phyloP scores from a whole-genome alignment of 2,888 invertebrate species.

The Mycalesis mineus region DNA sequence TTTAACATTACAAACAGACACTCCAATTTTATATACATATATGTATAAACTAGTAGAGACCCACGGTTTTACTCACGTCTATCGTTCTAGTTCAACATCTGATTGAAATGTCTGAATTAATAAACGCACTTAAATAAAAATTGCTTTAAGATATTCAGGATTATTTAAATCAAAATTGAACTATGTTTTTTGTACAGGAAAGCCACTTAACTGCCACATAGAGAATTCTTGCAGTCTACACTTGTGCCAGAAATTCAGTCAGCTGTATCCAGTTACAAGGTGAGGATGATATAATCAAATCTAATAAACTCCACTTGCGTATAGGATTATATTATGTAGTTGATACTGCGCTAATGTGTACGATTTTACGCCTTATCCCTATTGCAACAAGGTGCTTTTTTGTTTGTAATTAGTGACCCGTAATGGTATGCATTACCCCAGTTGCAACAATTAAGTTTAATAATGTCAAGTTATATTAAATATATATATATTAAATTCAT shows the following conservation, averaged over 20 bases:
- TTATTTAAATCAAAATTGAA: background rate
- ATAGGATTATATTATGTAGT: conserved; percentile 4
- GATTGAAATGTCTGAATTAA: too few relatives aligned
- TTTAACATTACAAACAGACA: too few relatives aligned
- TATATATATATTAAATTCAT: too few relatives aligned
- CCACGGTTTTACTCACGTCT: too few relatives aligned
- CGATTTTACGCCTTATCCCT: background rate
- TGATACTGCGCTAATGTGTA: background rate
- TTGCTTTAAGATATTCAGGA: too few relatives aligned
- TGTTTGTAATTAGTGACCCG: background rate
- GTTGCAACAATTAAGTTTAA: background rate
- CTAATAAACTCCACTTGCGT: conserved; percentile 16
- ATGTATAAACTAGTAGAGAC: too few relatives aligned
- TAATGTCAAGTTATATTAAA: background rate
- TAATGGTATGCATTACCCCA: background rate
- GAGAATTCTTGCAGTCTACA: conserved; percentile 89
- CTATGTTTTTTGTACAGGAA: conserved; percentile 65
- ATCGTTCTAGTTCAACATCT: too few relatives aligned
- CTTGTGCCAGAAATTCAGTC: conserved; percentile 90
- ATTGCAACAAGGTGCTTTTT: background rate
- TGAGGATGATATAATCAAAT: conserved; percentile 40
- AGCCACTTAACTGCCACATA: conserved; percentile 80
- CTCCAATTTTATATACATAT: too few relatives aligned
- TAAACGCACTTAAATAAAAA: too few relatives aligned
- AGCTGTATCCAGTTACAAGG: conserved; percentile 87